These are phyloP conservation scores for Euglossa dilemma DNA, from an alignment of 1,140 invertebrate species.

Conservation along the genomic window DNA sequence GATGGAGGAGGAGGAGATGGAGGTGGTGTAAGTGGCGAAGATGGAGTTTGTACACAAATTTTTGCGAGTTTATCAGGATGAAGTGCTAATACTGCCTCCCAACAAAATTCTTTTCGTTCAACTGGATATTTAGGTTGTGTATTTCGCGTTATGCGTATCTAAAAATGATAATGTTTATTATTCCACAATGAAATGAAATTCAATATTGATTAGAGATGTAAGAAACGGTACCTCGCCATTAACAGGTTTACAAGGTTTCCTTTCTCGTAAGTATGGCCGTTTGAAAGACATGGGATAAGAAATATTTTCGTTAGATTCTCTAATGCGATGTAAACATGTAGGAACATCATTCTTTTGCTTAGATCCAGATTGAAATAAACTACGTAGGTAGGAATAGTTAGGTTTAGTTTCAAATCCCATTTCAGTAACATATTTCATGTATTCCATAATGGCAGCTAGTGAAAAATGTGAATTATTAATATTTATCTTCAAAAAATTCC, in stretches of 20 bases:
- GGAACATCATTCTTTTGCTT: slow-evolving; percentile 68
- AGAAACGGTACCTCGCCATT: slow-evolving; percentile 75
- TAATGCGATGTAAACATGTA: slow-evolving; percentile 67
- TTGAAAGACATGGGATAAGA: slow-evolving; percentile 65
- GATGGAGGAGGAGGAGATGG: slow-evolving; percentile 74
- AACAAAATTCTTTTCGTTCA: slow-evolving; percentile 75
- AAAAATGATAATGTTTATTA: slow-evolving; percentile 37
- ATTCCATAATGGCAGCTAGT: slow-evolving; percentile 83
- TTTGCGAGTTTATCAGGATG: slow-evolving; percentile 81
- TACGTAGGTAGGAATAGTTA: slow-evolving; percentile 83
- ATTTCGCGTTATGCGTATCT: slow-evolving; percentile 80
- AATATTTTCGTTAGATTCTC: slow-evolving; percentile 78
- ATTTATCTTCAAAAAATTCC: not conserved
- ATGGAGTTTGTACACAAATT: slow-evolving; percentile 72
- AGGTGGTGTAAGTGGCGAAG: slow-evolving; percentile 75
- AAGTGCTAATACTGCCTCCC: slow-evolving; percentile 79
- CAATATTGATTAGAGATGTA: not conserved
- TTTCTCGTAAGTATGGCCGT: slow-evolving; percentile 75
- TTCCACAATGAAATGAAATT: not conserved
- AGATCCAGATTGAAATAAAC: slow-evolving; percentile 71
- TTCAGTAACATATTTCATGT: slow-evolving; percentile 85
- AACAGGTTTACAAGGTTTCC: slow-evolving; percentile 79
- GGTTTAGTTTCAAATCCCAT: slow-evolving; percentile 86
- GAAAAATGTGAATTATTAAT: slow-evolving; percentile 55
- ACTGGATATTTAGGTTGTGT: slow-evolving; percentile 64